phyloP scores from a whole-genome alignment of 2,888 invertebrate genomes.

The Sceliomorpha sp. region DNA sequence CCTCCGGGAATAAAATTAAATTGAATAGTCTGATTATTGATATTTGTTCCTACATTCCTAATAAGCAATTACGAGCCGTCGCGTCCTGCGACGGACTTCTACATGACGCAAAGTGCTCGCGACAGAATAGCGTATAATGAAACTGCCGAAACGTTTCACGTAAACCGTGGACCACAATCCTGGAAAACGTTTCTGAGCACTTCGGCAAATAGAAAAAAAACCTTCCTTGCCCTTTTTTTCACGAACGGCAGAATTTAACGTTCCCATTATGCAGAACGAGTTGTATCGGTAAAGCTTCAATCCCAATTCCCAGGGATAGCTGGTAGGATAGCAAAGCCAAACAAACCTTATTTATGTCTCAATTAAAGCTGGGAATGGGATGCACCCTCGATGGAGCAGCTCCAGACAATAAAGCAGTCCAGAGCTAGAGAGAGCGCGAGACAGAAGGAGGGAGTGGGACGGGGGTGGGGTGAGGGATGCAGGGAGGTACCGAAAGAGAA shows the following conservation, averaged over 20 bases:
- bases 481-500: slow-evolving; percentile 47
- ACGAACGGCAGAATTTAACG: slow-evolving; percentile 72
- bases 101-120: slow-evolving; percentile 27
- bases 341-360: slow-evolving; percentile 81
- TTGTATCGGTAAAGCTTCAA: slow-evolving; percentile 78
- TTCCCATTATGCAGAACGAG: slow-evolving; percentile 78
- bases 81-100: slow-evolving; percentile 18
- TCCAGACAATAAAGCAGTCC: slow-evolving; percentile 77
- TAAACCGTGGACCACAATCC: slow-evolving; percentile 47
- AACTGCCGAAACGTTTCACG: slow-evolving; percentile 46
- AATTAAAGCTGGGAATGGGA: slow-evolving; percentile 80
- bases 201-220: slow-evolving; percentile 56
- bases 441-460: slow-evolving; percentile 39
- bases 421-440: slow-evolving; percentile 43
- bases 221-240: slow-evolving; percentile 53
- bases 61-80: slow-evolving; percentile 5
- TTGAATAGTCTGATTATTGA: too few species aligned
- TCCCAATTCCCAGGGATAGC: slow-evolving; percentile 78
- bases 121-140: slow-evolving; percentile 35
- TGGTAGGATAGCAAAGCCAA: slow-evolving; percentile 79
- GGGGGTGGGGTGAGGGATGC: slow-evolving; percentile 14
- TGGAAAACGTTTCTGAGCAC: slow-evolving; percentile 55
- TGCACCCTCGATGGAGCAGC: slow-evolving; percentile 81
- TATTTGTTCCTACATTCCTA: too few species aligned
- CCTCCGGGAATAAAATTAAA: too few species aligned